Conservation (phyloP, 2,797 vertebrate species). For the Cynopterus sphinx region DNA sequence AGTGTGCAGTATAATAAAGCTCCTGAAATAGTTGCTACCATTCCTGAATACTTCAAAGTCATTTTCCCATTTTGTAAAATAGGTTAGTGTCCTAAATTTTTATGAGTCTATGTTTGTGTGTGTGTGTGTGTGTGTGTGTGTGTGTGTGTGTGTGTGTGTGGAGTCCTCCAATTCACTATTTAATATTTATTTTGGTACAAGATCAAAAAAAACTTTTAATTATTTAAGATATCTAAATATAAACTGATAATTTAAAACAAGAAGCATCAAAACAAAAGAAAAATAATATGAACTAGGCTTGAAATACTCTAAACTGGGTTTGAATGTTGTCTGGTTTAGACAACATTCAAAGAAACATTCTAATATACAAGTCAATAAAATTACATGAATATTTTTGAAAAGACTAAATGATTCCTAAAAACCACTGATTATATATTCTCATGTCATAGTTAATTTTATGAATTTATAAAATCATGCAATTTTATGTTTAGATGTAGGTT, state of each 20-base stretch:
- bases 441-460: not conserved
- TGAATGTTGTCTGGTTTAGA: not conserved
- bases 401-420: not conserved
- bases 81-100: not conserved
- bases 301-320: not conserved
- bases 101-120: not conserved
- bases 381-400: not conserved
- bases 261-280: not conserved
- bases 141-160: not conserved
- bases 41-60: not conserved
- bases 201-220: not conserved
- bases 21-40: not conserved
- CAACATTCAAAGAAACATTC: not conserved
- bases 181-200: not conserved
- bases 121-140: not conserved
- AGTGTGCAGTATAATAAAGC: not conserved
- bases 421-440: not conserved
- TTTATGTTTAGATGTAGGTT: slow-evolving; percentile 35
- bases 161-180: not conserved
- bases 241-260: not conserved
- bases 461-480: not conserved
- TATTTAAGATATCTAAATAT: not conserved
- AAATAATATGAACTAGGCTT: not conserved
- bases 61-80: not conserved
- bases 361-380: not conserved